Conservation (phyloP, 2,888 invertebrate genomes). For the Bugulina stolonifera region DNA sequence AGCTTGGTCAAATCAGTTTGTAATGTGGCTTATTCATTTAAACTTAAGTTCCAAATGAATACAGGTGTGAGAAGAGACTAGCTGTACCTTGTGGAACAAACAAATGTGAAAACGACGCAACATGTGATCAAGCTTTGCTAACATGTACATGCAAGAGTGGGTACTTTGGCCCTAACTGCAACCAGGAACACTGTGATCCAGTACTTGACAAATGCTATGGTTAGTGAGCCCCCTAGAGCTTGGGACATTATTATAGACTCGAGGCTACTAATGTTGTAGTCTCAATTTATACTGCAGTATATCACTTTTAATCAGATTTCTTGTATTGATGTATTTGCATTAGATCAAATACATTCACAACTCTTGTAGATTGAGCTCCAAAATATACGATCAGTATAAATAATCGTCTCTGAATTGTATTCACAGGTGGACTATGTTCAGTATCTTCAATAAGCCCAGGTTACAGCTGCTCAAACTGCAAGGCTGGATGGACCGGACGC, state of each 20-base stretch:
- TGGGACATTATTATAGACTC: too few species aligned
- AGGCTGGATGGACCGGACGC: neutral
- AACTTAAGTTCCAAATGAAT: too few species aligned
- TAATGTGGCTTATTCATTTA: too few species aligned
- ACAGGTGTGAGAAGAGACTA: neutral
- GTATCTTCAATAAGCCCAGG: neutral
- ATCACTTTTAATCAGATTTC: too few species aligned
- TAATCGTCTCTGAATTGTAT: neutral
- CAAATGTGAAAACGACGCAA: neutral
- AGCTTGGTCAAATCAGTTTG: too few species aligned
- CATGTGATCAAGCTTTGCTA: neutral
- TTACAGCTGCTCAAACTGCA: neutral
- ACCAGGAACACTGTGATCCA: constrained; percentile 13
- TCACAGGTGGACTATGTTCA: neutral
- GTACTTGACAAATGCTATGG: constrained; percentile 1
- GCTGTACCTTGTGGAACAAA: neutral
- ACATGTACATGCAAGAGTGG: neutral
- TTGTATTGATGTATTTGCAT: too few species aligned
- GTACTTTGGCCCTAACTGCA: constrained; percentile 3
- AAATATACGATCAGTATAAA: too few species aligned
- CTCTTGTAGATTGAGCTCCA: too few species aligned
- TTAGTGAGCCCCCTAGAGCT: too few species aligned
- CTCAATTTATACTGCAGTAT: too few species aligned
- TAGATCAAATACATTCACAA: too few species aligned
- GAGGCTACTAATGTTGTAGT: too few species aligned